These are phyloP conservation scores for Mugil cephalus DNA, from an alignment of 2,113 vertebrate genomes.

Conservation along the genomic window DNA sequence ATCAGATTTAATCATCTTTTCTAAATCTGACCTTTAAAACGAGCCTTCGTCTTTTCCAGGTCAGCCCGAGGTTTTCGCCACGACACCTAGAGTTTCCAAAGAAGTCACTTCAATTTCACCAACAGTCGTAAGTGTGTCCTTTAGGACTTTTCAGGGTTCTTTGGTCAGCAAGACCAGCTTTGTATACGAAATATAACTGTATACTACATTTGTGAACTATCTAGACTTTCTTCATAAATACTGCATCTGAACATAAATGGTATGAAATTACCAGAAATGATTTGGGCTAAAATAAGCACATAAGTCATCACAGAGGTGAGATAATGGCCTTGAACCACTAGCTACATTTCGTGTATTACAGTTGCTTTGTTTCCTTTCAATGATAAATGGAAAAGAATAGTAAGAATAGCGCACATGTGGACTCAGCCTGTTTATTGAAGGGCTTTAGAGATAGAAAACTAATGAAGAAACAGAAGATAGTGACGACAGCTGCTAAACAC, in stretches of 20 bases:
- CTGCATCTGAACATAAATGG: neutral
- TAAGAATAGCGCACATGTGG: slow-evolving; percentile 61
- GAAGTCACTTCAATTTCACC: slow-evolving; percentile 59
- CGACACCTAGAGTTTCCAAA: slow-evolving; percentile 61
- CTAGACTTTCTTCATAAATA: neutral
- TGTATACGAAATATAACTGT: neutral
- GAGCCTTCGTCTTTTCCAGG: slow-evolving; percentile 61
- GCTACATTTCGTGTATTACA: slow-evolving; percentile 53
- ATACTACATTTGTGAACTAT: neutral
- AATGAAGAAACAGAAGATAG: slow-evolving; percentile 49
- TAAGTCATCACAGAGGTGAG: neutral
- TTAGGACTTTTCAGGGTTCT: neutral
- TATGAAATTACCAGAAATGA: neutral
- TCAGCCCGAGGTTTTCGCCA: slow-evolving; percentile 55
- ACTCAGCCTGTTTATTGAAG: slow-evolving; percentile 58
- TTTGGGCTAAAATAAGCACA: slow-evolving; percentile 13
- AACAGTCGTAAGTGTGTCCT: slow-evolving; percentile 68
- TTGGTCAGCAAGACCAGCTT: neutral
- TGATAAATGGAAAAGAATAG: slow-evolving; percentile 46
- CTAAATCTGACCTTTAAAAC: no score
- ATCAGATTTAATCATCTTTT: no score
- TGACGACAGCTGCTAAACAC: slow-evolving; percentile 60
- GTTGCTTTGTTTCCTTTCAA: slow-evolving; percentile 58
- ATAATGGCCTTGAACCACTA: slow-evolving; percentile 30
- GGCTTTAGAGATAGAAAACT: slow-evolving; percentile 41